A percentile compares a stretch with the other conserved stretches of the same genome.
Evolutionary conservation across 1,140 invertebrate genomes (phyloP).

Genomic region (Philotrypesis tridentata): DNA sequence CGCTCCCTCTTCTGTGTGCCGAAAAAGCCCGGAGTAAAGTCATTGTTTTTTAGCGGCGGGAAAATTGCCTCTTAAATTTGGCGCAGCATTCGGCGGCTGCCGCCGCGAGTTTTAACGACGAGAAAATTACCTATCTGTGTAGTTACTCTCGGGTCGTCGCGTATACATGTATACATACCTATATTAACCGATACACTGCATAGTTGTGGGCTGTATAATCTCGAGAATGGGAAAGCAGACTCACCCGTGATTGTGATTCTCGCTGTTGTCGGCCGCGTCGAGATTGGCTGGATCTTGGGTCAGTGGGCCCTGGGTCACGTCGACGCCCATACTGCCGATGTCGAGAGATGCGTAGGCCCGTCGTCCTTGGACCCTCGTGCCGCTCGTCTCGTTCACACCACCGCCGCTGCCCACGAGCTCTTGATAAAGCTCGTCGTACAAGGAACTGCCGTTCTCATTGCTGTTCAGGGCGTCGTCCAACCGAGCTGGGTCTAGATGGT

Average conservation of each 20-base stretch:
- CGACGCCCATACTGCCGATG: conserved; percentile 83
- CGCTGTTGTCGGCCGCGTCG: conserved; percentile 76
- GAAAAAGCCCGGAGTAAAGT: neutral
- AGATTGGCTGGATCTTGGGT: conserved; percentile 75
- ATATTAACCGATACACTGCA: too few species aligned
- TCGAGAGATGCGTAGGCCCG: conserved; percentile 79
- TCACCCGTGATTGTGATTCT: conserved; percentile 76
- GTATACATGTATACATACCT: too few species aligned
- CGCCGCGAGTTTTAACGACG: conserved; percentile 2
- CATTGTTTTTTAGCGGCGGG: neutral
- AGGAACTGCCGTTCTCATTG: conserved; percentile 76
- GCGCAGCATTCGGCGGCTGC: neutral
- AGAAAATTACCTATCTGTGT: neutral
- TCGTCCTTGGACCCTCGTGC: conserved; percentile 74
- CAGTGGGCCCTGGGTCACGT: conserved; percentile 78
- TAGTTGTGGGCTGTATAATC: too few species aligned
- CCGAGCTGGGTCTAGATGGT: conserved; percentile 84
- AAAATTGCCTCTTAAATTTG: conserved; percentile 25
- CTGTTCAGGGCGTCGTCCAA: conserved; percentile 87
- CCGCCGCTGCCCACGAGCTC: conserved; percentile 76
- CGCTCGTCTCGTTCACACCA: conserved; percentile 61
- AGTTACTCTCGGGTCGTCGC: too few species aligned
- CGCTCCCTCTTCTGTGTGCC: too few species aligned
- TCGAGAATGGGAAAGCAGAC: neutral
- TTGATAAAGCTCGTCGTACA: conserved; percentile 78